Evolutionary conservation across 2,888 invertebrate species (phyloP).

Genomic region (Carabus problematicus): DNA sequence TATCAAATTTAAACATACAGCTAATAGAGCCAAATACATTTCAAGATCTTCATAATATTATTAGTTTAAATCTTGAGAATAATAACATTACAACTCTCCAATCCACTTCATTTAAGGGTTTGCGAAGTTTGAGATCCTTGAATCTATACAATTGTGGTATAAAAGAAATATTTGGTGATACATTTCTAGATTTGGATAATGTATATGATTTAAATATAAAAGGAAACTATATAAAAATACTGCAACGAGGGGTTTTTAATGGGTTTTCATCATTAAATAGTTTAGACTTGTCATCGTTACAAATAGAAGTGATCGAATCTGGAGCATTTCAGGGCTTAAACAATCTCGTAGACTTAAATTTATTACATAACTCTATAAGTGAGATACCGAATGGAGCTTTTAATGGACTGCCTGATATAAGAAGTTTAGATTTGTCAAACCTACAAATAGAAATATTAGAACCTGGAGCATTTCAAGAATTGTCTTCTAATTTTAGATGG

Average conservation of each 20-base stretch:
- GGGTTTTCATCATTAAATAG: neutral
- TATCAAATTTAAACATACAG: conserved; percentile 9
- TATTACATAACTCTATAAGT: neutral
- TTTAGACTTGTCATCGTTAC: neutral
- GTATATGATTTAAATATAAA: conserved; percentile 2
- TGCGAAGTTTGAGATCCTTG: neutral
- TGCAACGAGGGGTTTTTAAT: neutral
- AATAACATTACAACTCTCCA: conserved; percentile 2
- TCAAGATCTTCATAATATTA: neutral
- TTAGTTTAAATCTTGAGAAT: conserved; percentile 12
- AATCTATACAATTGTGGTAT: conserved; percentile 2
- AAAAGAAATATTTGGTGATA: no score
- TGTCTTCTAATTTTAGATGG: neutral
- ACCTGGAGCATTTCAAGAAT: conserved; percentile 14
- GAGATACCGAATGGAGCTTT: neutral
- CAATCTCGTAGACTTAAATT: neutral
- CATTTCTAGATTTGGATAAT: neutral
- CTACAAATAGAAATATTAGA: conserved; percentile 12
- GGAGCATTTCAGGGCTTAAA: conserved; percentile 13
- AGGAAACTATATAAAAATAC: neutral
- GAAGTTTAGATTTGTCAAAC: conserved; percentile 12
- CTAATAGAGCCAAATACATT: neutral
- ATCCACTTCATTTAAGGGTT: conserved; percentile 5
- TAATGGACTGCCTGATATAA: conserved; percentile 11
- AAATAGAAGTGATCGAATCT: conserved; percentile 8